Conservation (phyloP, 1,140 invertebrate species). For the Venustaconcha ellipsiformis region DNA sequence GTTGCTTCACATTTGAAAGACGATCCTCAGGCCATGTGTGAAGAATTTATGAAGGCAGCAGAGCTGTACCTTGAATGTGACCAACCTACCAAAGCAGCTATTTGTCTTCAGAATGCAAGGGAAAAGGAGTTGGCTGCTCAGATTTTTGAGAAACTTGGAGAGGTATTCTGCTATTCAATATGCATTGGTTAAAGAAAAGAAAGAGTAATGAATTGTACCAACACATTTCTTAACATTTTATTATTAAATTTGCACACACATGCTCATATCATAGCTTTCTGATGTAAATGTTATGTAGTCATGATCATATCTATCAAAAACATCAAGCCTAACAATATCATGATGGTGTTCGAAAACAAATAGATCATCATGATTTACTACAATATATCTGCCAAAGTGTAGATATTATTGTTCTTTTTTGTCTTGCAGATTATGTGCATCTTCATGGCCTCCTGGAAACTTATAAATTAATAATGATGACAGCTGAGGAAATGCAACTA, state of each 20-base stretch:
- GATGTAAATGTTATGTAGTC: no score
- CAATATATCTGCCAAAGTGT: no score
- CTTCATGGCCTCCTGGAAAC: no score
- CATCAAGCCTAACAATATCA: no score
- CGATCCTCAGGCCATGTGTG: conserved; percentile 5
- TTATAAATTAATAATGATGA: no score
- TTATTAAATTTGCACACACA: neutral
- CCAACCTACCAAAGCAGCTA: conserved; percentile 7
- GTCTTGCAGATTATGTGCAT: no score
- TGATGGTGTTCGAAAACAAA: no score
- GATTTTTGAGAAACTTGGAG: conserved; percentile 22
- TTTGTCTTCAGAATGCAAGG: conserved; percentile 23
- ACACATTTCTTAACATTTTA: neutral
- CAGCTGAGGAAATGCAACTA: no score
- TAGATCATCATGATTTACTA: no score
- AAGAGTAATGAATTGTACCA: neutral
- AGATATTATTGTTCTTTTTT: no score
- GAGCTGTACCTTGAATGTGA: conserved; percentile 25
- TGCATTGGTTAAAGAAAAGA: neutral
- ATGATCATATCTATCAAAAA: no score
- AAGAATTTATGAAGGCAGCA: conserved; percentile 21
- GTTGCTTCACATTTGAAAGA: conserved; percentile 3
- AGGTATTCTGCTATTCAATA: conserved; percentile 3
- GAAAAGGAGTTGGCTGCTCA: conserved; percentile 15
- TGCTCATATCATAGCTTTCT: neutral